Conservation (phyloP, 2,113 vertebrate genomes). For the Sebastes schlegelii region DNA sequence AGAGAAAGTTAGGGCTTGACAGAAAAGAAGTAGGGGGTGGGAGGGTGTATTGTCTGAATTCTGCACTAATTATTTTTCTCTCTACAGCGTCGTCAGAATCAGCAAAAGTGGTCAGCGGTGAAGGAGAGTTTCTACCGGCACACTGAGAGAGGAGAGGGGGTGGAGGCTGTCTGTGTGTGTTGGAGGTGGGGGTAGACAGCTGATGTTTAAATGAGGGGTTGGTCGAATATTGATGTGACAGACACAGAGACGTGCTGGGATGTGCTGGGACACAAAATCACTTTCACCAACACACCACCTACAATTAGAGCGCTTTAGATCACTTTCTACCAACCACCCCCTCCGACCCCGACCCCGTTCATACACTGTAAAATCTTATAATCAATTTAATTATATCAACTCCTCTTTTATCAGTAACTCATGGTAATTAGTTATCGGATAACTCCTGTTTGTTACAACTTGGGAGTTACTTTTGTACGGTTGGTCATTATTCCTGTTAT, state of each 20-base stretch:
- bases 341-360: not conserved
- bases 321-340: slow-evolving; percentile 55
- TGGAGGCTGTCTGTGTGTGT: not conserved
- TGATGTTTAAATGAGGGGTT: slow-evolving; percentile 74
- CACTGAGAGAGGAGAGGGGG: not conserved
- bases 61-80: slow-evolving; percentile 46
- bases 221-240: slow-evolving; percentile 71
- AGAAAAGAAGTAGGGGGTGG: slow-evolving; percentile 6
- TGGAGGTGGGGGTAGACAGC: slow-evolving; percentile 48
- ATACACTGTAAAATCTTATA: slow-evolving; percentile 17
- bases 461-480: no score
- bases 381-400: not conserved
- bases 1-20: slow-evolving; percentile 35
- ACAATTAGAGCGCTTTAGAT: slow-evolving; percentile 72
- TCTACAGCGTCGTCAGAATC: not conserved
- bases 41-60: slow-evolving; percentile 35
- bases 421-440: not conserved
- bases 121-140: slow-evolving; percentile 8
- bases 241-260: slow-evolving; percentile 48
- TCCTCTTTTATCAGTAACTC: not conserved
- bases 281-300: slow-evolving; percentile 64
- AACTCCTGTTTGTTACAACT: not conserved
- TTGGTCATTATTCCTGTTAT: no score
- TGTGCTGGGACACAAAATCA: slow-evolving; percentile 68
- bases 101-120: slow-evolving; percentile 20